Base-by-base conservation (phyloP, 2,797 vertebrate genomes). In the Brachyalestes nurse region DNA sequence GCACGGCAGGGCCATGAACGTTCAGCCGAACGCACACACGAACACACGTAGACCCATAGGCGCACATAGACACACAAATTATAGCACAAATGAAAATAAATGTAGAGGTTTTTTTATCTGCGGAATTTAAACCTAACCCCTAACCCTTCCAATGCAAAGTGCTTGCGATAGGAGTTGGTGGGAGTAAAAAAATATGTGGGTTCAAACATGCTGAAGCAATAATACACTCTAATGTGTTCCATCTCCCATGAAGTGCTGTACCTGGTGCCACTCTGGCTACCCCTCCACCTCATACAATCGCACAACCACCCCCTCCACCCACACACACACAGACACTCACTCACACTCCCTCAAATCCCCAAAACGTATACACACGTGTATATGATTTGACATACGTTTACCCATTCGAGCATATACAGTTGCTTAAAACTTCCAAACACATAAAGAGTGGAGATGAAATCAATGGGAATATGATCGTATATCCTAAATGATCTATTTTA, bases 221-320 rank as follows among this genome's bases (percentile, higher is more conserved):
- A 87, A 87, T 84, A 76, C 74, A 14, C 4, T 88, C 81, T 92
- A 92, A 91, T 90, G 87, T 90, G 12, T 4, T 89, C 0, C 85
- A 90, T 86, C 76, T 91, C 88, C 65, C 86, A 90, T 91, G 92
- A 93, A 91, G 85, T 74, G 69, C 67, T 89, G 82, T 84, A 91
- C 85, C 72, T 88, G 93, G 93, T 94, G 92, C 94, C 93, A 92
- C 91, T 85, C 87, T 90, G 93, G 94, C 94, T 95, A 83, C 82
- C 64, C 1, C 82, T 84, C 74, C 82, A 82, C 86, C 82, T 53
- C 74, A 58, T 81, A 72, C 69, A 61, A 81, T 69, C 81, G 77
- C 67, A 53, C 60, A 75, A 58, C 72, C 72, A 66, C 71, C 49
- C 60, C 42, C 82, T 83, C 72, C 82, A 81, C 87, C 82, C 73